Evolutionary conservation across 2,797 vertebrate species (phyloP).

Genomic region (Podarcis lilfordi): DNA sequence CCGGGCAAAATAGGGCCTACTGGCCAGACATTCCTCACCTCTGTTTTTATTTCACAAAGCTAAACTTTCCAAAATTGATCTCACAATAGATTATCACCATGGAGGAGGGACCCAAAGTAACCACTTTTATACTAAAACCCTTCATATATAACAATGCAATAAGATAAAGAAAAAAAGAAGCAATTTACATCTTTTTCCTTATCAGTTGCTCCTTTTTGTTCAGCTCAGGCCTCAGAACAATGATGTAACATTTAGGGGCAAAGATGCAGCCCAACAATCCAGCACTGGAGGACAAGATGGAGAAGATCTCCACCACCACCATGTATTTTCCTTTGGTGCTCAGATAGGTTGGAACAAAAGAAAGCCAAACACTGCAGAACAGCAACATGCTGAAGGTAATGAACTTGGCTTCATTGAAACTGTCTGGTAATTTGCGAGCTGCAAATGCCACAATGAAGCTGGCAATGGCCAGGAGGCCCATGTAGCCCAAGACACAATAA

Average conservation of each 20-base stretch:
- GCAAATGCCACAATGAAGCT: conserved; percentile 7
- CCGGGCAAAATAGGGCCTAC: too few species aligned
- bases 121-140: too few species aligned
- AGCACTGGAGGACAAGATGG: not conserved
- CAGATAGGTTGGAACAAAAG: not conserved
- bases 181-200: too few species aligned
- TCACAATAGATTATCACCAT: too few species aligned
- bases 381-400: conserved; percentile 6
- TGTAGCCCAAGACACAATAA: not conserved
- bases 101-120: too few species aligned
- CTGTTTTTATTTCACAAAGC: too few species aligned
- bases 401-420: conserved; percentile 16
- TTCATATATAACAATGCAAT: too few species aligned
- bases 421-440: not conserved
- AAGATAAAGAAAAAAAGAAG: too few species aligned
- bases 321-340: conserved; percentile 9
- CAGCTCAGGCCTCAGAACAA: not conserved
- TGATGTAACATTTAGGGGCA: not conserved
- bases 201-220: not conserved
- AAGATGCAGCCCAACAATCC: not conserved
- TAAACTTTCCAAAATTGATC: too few species aligned
- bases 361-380: conserved; percentile 13
- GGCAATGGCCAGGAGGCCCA: not conserved
- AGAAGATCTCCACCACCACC: conserved; percentile 20
- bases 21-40: too few species aligned